Evolutionary conservation across 1,140 invertebrate genomes (phyloP).

Genomic region (Diploscapter pachys): DNA sequence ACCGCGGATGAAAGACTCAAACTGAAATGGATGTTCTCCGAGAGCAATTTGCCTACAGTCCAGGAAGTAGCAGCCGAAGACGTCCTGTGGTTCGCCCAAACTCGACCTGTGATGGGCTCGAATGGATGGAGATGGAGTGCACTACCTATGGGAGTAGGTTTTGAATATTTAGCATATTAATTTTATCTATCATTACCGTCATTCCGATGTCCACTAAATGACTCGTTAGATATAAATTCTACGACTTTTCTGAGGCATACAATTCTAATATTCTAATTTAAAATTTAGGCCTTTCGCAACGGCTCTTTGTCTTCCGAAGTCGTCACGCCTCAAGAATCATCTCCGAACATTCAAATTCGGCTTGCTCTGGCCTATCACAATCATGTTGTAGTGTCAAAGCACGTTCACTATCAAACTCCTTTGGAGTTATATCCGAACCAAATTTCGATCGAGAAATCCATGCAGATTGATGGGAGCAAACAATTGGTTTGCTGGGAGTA

Average conservation of each 20-base stretch:
- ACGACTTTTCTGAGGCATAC: not conserved
- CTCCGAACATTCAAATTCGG: constrained; percentile 15
- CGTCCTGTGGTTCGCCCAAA: constrained; percentile 22
- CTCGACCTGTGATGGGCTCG: constrained; percentile 2
- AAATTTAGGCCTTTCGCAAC: constrained; percentile 15
- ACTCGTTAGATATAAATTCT: constrained; percentile 22
- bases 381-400: constrained; percentile 17
- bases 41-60: constrained; percentile 5
- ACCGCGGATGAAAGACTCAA: constrained; percentile 5
- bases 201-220: constrained; percentile 8
- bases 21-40: constrained; percentile 24
- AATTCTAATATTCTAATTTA: not conserved
- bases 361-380: constrained; percentile 24
- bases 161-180: too few relatives aligned
- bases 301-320: constrained; percentile 11
- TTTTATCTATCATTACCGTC: not conserved
- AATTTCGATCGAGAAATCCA: constrained; percentile 17
- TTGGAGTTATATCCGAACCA: constrained; percentile 13
- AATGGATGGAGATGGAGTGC: constrained; percentile 25
- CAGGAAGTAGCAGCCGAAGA: constrained; percentile 27
- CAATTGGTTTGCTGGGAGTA: constrained; percentile 25
- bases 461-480: constrained; percentile 26
- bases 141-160: constrained; percentile 3
- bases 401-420: constrained; percentile 1
- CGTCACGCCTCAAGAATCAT: constrained; percentile 2